A percentile compares a stretch with the other conserved stretches of the same genome.
These are phyloP conservation scores for Drosophila borealis DNA, from an alignment of 2,888 invertebrate species.

Conservation along the genomic window DNA sequence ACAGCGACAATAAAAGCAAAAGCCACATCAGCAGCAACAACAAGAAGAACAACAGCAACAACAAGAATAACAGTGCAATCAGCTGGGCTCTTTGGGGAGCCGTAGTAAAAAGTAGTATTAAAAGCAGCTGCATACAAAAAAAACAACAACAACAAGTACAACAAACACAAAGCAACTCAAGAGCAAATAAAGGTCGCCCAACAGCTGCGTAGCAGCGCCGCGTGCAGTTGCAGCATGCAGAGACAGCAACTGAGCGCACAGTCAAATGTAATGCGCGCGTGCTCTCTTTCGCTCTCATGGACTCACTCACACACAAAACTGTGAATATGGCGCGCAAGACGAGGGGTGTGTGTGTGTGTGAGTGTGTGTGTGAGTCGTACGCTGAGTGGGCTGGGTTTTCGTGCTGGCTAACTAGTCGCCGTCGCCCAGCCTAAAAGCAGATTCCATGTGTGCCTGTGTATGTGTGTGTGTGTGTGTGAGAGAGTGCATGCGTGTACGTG, in stretches of 20 bases:
- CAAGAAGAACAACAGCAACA: constrained; percentile 5
- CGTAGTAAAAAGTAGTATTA: constrained; percentile 66
- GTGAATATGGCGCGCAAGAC: neutral
- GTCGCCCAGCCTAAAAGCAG: constrained; percentile 78
- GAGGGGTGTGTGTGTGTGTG: neutral
- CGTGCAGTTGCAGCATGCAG: constrained; percentile 46
- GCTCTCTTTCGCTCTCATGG: constrained; percentile 27
- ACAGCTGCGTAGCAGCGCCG: constrained; percentile 70
- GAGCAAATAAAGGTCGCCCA: constrained; percentile 77
- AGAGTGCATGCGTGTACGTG: constrained; percentile 30
- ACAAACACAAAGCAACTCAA: constrained; percentile 58
- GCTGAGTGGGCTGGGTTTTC: constrained; percentile 61
- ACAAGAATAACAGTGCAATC: constrained; percentile 36
- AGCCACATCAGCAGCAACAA: constrained; percentile 6
- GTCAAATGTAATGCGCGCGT: constrained; percentile 43
- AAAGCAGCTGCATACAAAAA: constrained; percentile 56
- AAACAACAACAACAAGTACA: constrained; percentile 26
- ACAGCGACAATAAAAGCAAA: constrained; percentile 15
- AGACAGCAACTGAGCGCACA: constrained; percentile 38
- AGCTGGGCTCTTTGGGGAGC: constrained; percentile 50
- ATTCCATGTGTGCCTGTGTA: constrained; percentile 57
- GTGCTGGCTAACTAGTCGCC: constrained; percentile 73
- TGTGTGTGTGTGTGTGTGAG: constrained; percentile 27
- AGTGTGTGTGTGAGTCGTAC: constrained; percentile 1
- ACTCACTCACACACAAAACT: constrained; percentile 7